Evolutionary conservation across 2,888 invertebrate species (phyloP).

Genomic region (Drosophila cognata): DNA sequence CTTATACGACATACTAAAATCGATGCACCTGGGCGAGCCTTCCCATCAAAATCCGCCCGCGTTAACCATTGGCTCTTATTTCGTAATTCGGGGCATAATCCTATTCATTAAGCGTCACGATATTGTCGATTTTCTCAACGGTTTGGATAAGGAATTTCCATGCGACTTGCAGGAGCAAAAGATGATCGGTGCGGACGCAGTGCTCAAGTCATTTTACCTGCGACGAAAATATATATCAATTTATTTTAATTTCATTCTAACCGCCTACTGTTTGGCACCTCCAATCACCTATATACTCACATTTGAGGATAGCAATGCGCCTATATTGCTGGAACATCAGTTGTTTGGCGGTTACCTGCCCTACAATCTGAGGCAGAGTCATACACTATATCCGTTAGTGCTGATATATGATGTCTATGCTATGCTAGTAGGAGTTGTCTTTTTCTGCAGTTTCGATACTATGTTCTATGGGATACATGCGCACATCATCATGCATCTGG

Average conservation of each 20-base stretch:
- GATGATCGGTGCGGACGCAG: constrained; percentile 12
- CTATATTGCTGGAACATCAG: constrained; percentile 47
- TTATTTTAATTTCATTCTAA: rapidly evolving
- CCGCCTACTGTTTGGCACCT: constrained; percentile 12
- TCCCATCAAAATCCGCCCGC: constrained; percentile 28
- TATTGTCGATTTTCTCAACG: constrained; percentile 41
- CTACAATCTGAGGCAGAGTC: constrained; percentile 41
- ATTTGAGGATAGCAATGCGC: constrained; percentile 12
- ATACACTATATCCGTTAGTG: constrained; percentile 33
- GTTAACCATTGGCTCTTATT: constrained; percentile 9
- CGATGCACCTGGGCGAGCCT: background rate
- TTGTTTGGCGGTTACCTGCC: constrained; percentile 59
- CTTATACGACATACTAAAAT: constrained; percentile 16
- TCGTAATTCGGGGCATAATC: constrained; percentile 43
- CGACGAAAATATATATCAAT: constrained; percentile 11
- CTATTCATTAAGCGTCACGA: constrained; percentile 45
- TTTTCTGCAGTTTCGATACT: constrained; percentile 47
- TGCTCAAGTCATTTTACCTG: background rate
- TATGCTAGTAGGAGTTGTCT: constrained; percentile 27
- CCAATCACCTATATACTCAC: constrained; percentile 22
- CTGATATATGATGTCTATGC: constrained; percentile 31
- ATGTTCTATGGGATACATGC: constrained; percentile 54
- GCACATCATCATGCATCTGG: constrained; percentile 61
- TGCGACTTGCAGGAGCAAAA: constrained; percentile 34
- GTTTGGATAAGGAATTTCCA: constrained; percentile 54